These are phyloP conservation scores for Chrysaora quinquecirrha DNA, from an alignment of 30 jellyfish, hydroid and myxozoan genomes.

Conservation along the genomic window DNA sequence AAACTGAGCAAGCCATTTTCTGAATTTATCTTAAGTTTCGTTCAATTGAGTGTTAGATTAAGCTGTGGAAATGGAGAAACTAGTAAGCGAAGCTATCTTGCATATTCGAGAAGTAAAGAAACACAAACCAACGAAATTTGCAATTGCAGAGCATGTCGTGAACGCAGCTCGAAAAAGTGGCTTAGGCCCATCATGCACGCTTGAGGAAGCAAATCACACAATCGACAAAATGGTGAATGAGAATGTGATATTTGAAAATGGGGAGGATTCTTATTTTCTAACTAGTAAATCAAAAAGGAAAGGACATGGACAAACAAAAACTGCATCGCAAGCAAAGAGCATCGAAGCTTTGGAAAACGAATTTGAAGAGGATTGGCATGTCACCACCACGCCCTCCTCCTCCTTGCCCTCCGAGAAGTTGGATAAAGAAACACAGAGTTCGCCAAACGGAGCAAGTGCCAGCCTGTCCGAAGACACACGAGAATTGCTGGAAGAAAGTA, in stretches of 20 bases:
- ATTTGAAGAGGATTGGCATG: not conserved
- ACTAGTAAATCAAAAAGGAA: not conserved
- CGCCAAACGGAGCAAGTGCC: not conserved
- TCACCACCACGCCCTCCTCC: not conserved
- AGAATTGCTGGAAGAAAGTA: not conserved
- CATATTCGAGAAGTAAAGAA: conserved; percentile 27
- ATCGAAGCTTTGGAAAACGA: not conserved
- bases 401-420: not conserved
- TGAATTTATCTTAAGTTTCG: not conserved
- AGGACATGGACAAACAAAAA: not conserved
- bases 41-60: not conserved
- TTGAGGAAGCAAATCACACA: not conserved
- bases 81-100: conserved; percentile 26
- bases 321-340: not conserved
- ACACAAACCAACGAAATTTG: conserved; percentile 27
- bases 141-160: conserved; percentile 27
- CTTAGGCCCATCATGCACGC: conserved; percentile 20
- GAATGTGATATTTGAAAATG: not conserved
- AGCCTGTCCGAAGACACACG: not conserved
- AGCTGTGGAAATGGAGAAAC: conserved; percentile 14
- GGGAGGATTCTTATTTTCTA: not conserved
- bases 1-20: not conserved
- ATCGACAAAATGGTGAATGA: not conserved
- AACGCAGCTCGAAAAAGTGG: conserved; percentile 23
- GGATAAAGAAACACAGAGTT: not conserved